Percentiles rank a stretch among this genome's conserved stretches.
Evolutionary conservation across 2,888 invertebrate species (phyloP).

Genomic region (Ormyrus pomaceus): DNA sequence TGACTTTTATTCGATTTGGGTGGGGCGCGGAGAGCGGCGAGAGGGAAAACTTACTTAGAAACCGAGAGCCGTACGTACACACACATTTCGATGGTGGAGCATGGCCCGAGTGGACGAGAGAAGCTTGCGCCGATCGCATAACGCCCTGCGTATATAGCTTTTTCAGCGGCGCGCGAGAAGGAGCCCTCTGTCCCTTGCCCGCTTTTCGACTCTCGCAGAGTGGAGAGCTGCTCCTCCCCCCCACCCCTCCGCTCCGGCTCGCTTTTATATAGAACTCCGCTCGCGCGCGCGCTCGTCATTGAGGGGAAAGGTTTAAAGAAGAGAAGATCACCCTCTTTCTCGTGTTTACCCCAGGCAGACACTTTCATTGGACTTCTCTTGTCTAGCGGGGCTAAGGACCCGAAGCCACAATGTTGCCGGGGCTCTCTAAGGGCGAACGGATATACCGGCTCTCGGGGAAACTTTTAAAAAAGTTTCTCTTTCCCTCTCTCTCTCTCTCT

Average conservation of each 20-base stretch:
- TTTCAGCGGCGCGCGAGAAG: too few relatives aligned
- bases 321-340: conserved; percentile 44
- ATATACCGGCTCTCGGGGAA: conserved; percentile 28
- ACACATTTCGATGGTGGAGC: background rate
- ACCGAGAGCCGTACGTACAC: conserved; percentile 12
- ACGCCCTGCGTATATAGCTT: too few relatives aligned
- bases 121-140: background rate
- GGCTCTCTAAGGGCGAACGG: conserved; percentile 33
- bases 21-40: conserved; percentile 46
- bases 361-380: conserved; percentile 55
- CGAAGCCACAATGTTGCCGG: conserved; percentile 47
- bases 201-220: background rate
- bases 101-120: conserved; percentile 11
- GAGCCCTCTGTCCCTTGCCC: background rate
- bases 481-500: background rate
- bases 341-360: conserved; percentile 52
- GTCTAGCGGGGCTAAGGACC: conserved; percentile 46
- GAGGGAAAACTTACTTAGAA: conserved; percentile 59
- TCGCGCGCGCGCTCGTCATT: conserved; percentile 18
- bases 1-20: conserved; percentile 70
- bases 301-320: conserved; percentile 41
- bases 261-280: background rate
- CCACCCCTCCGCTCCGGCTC: background rate
- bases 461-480: conserved; percentile 52
- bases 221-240: background rate